A percentile compares a stretch with the other conserved stretches of the same genome.
phyloP scores from a whole-genome alignment of 2,113 vertebrate genomes.

The Mugil cephalus region DNA sequence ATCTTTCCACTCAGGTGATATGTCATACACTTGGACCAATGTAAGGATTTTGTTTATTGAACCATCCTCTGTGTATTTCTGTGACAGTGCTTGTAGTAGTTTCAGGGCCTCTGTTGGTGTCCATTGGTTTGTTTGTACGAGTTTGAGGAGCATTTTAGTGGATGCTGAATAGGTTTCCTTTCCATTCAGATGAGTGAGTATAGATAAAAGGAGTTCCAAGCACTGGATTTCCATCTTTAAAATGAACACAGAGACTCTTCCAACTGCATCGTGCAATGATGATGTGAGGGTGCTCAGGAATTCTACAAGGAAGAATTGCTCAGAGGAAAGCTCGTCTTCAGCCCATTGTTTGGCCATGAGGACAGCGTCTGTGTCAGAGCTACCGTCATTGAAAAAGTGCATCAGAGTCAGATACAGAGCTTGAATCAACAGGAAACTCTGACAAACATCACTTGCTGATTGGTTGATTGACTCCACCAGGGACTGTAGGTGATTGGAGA shows the following conservation, averaged over 20 bases:
- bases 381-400: not conserved
- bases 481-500: slow-evolving; percentile 4
- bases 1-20: slow-evolving; percentile 18
- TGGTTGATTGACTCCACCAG: slow-evolving; percentile 4
- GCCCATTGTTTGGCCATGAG: slow-evolving; percentile 38
- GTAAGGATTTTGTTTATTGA: not conserved
- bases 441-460: slow-evolving; percentile 12
- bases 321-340: slow-evolving; percentile 9
- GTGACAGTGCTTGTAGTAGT: slow-evolving; percentile 28
- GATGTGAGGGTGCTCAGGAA: slow-evolving; percentile 27
- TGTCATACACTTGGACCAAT: not conserved
- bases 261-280: slow-evolving; percentile 15
- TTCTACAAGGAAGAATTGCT: not conserved
- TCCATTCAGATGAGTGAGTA: slow-evolving; percentile 2
- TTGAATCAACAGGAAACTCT: slow-evolving; percentile 25
- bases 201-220: slow-evolving; percentile 25
- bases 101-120: slow-evolving; percentile 8
- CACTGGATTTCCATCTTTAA: slow-evolving; percentile 38
- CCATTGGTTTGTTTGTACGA: slow-evolving; percentile 1
- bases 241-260: slow-evolving; percentile 6
- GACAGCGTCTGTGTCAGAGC: slow-evolving; percentile 11
- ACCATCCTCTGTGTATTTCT: slow-evolving; percentile 6
- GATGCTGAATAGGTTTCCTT: not conserved
- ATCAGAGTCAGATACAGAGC: slow-evolving; percentile 37
- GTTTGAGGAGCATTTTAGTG: not conserved